phyloP scores from a whole-genome alignment of 2,888 invertebrate species.

The Quadriops clusia region DNA sequence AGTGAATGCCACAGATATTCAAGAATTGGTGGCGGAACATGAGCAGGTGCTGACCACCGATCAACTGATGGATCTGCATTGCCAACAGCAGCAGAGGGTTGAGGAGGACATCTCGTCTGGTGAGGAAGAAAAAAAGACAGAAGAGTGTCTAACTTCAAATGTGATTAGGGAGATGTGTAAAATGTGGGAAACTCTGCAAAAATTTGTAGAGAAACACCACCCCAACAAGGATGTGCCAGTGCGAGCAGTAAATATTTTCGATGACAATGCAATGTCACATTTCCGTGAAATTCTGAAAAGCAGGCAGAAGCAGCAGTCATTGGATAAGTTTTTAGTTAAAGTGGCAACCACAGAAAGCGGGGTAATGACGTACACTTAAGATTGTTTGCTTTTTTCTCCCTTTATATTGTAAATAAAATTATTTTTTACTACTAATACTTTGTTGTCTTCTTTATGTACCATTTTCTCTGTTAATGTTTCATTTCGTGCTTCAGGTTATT shows the following conservation, averaged over 20 bases:
- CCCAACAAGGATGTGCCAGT: constrained; percentile 7
- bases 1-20: constrained; percentile 5
- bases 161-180: constrained; percentile 4
- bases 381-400: no score
- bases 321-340: no score
- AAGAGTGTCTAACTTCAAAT: constrained; percentile 4
- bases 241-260: constrained; percentile 7
- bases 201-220: constrained; percentile 8
- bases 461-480: no score
- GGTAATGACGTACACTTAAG: no score
- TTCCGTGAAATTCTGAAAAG: constrained; percentile 11
- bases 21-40: constrained; percentile 8
- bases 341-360: no score
- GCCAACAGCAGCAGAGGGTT: constrained; percentile 9
- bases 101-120: background rate
- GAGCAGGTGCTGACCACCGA: constrained; percentile 6
- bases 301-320: constrained; percentile 11
- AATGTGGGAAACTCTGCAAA: constrained; percentile 3
- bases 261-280: constrained; percentile 11
- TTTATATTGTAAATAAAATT: no score
- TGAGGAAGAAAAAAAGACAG: background rate
- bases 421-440: no score
- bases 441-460: no score
- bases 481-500: no score
- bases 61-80: constrained; percentile 7